Evolutionary conservation across 37 sponge, comb jelly and placozoan species (phyloP).

Genomic region (Spongilla lacustris): DNA sequence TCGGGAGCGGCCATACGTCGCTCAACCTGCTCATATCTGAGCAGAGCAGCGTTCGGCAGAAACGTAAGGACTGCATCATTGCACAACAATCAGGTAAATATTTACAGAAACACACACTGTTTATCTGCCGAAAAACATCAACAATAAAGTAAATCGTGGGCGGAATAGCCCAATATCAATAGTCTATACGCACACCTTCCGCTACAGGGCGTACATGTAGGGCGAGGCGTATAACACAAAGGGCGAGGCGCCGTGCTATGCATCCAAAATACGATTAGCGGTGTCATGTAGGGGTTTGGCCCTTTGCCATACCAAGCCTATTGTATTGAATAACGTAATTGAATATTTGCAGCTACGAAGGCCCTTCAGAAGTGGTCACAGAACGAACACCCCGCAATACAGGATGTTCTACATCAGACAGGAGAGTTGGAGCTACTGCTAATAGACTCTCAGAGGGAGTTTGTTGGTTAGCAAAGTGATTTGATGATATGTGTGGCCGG

Average conservation of each 20-base stretch:
- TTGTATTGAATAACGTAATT: too few species aligned
- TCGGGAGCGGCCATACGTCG: conserved; percentile 69
- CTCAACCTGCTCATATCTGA: conserved; percentile 76
- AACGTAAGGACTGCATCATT: conserved; percentile 54
- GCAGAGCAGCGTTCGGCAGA: conserved; percentile 62
- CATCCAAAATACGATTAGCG: too few species aligned
- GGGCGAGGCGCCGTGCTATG: too few species aligned
- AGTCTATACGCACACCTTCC: too few species aligned
- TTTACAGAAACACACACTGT: not conserved
- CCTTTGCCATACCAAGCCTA: not conserved
- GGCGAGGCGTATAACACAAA: not conserved
- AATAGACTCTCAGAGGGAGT: conserved; percentile 61
- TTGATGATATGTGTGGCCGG: not conserved
- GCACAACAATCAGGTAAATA: conserved; percentile 51
- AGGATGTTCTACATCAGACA: conserved; percentile 73
- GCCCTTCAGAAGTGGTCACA: conserved; percentile 63
- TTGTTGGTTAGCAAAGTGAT: conserved; percentile 44
- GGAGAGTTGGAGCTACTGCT: conserved; percentile 60
- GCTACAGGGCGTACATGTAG: not conserved
- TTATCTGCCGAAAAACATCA: not conserved
- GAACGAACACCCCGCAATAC: conserved; percentile 72
- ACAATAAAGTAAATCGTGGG: not conserved
- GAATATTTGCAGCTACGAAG: conserved; percentile 29
- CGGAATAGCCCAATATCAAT: too few species aligned
- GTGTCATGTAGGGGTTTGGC: not conserved